phyloP scores from a whole-genome alignment of 2,797 vertebrate species.

The Microctenopoma stevenorrisi region DNA sequence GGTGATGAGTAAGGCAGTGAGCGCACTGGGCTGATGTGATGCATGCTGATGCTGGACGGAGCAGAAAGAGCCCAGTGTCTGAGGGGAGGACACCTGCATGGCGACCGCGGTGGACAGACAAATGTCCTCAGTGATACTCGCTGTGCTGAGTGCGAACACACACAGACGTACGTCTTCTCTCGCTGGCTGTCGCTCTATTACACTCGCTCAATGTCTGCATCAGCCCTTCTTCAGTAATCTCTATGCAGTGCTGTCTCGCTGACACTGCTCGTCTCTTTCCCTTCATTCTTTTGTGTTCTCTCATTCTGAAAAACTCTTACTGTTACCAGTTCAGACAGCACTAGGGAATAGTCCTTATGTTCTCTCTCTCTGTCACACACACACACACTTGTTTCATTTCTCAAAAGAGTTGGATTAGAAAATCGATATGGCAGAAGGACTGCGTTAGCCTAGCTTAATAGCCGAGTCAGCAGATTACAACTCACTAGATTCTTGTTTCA shows the following conservation, averaged over 20 bases:
- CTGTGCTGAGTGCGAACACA: conserved; percentile 21
- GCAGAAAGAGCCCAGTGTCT: conserved; percentile 79
- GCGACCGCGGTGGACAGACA: conserved; percentile 52
- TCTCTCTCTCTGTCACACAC: too few relatives aligned
- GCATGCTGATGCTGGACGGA: conserved; percentile 67
- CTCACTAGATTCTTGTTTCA: too few relatives aligned
- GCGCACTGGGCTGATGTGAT: conserved; percentile 72
- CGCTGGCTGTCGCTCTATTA: conserved; percentile 23
- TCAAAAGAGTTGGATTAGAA: too few relatives aligned
- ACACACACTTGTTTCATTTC: too few relatives aligned
- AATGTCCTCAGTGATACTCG: conserved; percentile 66
- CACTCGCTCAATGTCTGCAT: conserved; percentile 45
- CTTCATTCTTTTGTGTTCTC: neutral
- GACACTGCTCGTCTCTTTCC: conserved; percentile 25
- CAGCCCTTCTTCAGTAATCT: conserved; percentile 21
- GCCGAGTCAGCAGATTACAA: too few relatives aligned
- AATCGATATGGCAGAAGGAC: neutral
- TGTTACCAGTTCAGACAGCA: neutral
- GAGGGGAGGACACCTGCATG: conserved; percentile 74
- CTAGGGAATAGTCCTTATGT: too few relatives aligned
- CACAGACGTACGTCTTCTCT: neutral
- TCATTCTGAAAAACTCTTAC: conserved; percentile 9
- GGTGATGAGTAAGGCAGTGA: conserved; percentile 63
- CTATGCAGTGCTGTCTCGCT: conserved; percentile 20
- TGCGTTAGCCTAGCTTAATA: conserved; percentile 1